Evolutionary conservation across 2,113 vertebrate species (phyloP).

Genomic region (Lycaon pictus): DNA sequence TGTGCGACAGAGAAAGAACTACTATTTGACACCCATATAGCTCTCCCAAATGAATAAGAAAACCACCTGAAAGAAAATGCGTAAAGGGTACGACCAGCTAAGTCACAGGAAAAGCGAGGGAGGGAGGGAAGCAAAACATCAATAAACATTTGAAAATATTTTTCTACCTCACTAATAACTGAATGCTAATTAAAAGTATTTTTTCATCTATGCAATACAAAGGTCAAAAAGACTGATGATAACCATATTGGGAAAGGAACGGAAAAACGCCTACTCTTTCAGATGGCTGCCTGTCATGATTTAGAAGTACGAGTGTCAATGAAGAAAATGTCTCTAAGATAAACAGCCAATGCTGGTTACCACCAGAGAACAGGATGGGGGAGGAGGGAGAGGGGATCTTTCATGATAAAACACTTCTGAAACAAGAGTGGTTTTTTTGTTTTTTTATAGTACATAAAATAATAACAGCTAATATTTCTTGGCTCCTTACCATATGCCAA

Average conservation of each 20-base stretch:
- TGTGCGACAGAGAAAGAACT: neutral
- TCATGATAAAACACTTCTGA: neutral
- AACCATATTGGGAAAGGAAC: neutral
- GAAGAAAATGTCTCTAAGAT: neutral
- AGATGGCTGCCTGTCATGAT: neutral
- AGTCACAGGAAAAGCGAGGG: neutral
- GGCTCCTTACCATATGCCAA: too few relatives aligned
- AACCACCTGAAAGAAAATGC: neutral
- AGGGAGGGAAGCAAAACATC: neutral
- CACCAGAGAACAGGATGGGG: neutral
- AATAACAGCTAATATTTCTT: neutral
- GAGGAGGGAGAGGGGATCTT: neutral
- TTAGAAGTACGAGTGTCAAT: neutral
- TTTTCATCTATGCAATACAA: constrained; percentile 14
- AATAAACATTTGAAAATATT: neutral
- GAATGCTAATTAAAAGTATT: constrained; percentile 46
- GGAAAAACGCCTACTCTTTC: neutral
- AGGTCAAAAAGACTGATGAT: neutral
- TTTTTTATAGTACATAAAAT: neutral
- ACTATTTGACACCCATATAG: neutral
- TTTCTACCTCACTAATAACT: constrained; percentile 25
- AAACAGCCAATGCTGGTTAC: neutral
- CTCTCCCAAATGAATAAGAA: neutral
- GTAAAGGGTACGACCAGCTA: neutral
- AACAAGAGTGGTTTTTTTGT: neutral